Percentiles rank a stretch among this genome's conserved stretches.
phyloP scores from a whole-genome alignment of 2,888 invertebrate species.

The Trichopoda pennipes region DNA sequence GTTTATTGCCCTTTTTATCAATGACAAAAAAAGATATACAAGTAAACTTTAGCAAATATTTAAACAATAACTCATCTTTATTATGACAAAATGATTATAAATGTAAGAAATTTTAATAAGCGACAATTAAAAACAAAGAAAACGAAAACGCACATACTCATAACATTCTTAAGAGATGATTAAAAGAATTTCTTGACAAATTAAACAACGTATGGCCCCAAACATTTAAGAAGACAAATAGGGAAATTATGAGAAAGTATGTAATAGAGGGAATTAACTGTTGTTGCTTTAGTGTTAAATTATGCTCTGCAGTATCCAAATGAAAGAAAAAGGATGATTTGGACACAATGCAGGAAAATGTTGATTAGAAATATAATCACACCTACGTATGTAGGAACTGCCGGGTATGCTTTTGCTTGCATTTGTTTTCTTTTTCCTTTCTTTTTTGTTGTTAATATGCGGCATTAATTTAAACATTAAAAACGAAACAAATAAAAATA shows the following conservation, averaged over 20 bases:
- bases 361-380: slow-evolving; percentile 13
- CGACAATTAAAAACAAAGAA: slow-evolving; percentile 40
- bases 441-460: slow-evolving; percentile 20
- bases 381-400: background rate
- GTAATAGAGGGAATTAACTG: slow-evolving; percentile 25
- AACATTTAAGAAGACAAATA: slow-evolving; percentile 28
- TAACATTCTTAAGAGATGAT: slow-evolving; percentile 11
- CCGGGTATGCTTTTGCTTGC: background rate
- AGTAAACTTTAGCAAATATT: no score
- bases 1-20: no score
- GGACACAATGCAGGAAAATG: slow-evolving; percentile 43
- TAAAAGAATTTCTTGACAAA: slow-evolving; percentile 33
- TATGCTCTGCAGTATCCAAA: slow-evolving; percentile 31
- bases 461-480: slow-evolving; percentile 49
- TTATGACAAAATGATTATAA: slow-evolving; percentile 29
- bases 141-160: background rate
- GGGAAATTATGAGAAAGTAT: background rate
- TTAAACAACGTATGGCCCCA: slow-evolving; percentile 25
- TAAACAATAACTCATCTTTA: background rate
- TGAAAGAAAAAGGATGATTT: slow-evolving; percentile 22
- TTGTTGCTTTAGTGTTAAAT: slow-evolving; percentile 49
- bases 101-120: slow-evolving; percentile 22
- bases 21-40: no score
- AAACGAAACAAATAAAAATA: background rate
- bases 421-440: background rate